Conservation (phyloP, 2,888 invertebrate species). For the Lycaena phlaeas region DNA sequence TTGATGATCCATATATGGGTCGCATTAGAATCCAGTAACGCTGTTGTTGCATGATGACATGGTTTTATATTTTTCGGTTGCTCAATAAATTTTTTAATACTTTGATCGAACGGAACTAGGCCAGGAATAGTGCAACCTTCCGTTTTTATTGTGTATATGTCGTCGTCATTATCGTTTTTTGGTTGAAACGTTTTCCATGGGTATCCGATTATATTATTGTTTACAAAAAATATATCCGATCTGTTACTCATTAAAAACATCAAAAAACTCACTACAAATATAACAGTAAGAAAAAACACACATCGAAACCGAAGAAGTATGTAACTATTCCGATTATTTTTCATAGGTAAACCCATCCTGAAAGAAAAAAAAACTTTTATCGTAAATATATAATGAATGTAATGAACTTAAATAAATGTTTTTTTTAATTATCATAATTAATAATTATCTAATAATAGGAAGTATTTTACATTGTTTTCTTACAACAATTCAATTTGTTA, state of each 20-base stretch:
- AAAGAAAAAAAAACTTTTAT: constrained; percentile 23
- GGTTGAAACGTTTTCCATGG: constrained; percentile 28
- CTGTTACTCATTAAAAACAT: constrained; percentile 44
- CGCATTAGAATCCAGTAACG: constrained; percentile 72
- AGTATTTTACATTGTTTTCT: too few relatives aligned
- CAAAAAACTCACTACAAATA: constrained; percentile 47
- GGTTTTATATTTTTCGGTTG: constrained; percentile 60
- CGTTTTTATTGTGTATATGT: constrained; percentile 71
- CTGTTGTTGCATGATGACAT: constrained; percentile 59
- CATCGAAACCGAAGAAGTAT: constrained; percentile 41
- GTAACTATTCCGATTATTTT: constrained; percentile 24
- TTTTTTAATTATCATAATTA: too few relatives aligned
- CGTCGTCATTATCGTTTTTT: constrained; percentile 27
- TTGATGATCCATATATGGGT: constrained; percentile 72
- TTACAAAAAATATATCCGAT: constrained; percentile 36
- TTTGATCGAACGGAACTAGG: constrained; percentile 73
- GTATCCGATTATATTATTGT: constrained; percentile 29
- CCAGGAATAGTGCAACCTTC: constrained; percentile 79
- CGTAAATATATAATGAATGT: too few relatives aligned
- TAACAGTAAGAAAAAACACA: constrained; percentile 40
- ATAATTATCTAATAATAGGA: too few relatives aligned
- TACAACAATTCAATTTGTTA: too few relatives aligned
- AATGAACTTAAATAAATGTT: too few relatives aligned
- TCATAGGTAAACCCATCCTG: constrained; percentile 44
- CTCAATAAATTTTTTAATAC: constrained; percentile 66